Evolutionary conservation across 2,113 vertebrate genomes (phyloP), one percentile per base, ranked within the genome.

Genomic region (Psilopsiagon aurifrons): DNA sequence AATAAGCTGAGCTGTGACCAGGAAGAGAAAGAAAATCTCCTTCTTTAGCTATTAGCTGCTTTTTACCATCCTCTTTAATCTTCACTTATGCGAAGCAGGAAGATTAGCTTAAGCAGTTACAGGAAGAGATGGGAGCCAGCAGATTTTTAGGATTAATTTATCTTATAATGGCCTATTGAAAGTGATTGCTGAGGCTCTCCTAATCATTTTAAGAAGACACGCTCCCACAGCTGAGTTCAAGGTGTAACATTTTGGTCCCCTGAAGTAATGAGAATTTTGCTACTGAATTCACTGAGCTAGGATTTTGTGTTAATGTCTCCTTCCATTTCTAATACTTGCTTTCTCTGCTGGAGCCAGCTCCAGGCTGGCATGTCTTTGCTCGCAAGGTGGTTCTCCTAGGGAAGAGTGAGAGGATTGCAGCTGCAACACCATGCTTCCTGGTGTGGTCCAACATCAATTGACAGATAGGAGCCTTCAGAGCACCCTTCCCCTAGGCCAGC

Each of bases 111-210:
- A 80, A 80, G 55, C 29, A 91, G 49, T 63, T 70, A 49, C 8
- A 44, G 37, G 44, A 75, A 39, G 59, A 77, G 23, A 9, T 41
- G 35, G 29, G 68, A 90, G 52, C 44, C 52, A 62, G 81, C 18
- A 79, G 70, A 43, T 28, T 86, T 94, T 92, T 68, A 84, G 80
- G 64, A 92, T 81, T 93, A 39, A 71, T 93, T 93, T 92, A 68
- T 81, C 10, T 55, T 44, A 28, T 52, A 88, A 81, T 52, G 24
- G 47, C 8, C 64, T 90, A 54, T 62, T 60, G n/a, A 71, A 64
- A 92, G 55, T 3, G 51, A 41, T 57, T 55, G 37, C 35, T 71
- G 24, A 43, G 28, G 55, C n/a, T 74, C 37, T 57, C 41, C 68
- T 52, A 55, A 69, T 69, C 35, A 11, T 41, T 94, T 73, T 39